These are phyloP conservation scores for Cottus gobio DNA, from an alignment of 2,113 vertebrate species.

Conservation along the genomic window DNA sequence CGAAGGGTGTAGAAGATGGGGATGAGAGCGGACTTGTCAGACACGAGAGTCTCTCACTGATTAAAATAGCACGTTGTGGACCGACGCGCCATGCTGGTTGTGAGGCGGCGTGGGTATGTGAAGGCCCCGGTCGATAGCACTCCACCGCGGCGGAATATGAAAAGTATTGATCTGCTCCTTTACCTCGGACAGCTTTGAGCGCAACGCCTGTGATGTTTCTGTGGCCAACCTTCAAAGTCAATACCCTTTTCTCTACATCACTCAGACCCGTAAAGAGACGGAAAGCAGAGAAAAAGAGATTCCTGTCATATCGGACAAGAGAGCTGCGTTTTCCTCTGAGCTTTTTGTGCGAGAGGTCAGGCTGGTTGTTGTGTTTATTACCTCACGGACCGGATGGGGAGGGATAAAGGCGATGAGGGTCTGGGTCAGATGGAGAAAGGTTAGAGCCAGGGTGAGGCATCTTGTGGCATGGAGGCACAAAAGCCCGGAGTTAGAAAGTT, in stretches of 20 bases:
- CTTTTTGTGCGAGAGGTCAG: constrained; percentile 62
- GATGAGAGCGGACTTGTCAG: constrained; percentile 39
- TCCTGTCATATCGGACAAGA: constrained; percentile 63
- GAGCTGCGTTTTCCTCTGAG: constrained; percentile 49
- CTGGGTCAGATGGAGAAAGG: constrained; percentile 57
- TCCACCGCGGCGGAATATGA: constrained; percentile 79
- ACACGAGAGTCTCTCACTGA: constrained; percentile 57
- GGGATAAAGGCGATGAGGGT: constrained; percentile 30
- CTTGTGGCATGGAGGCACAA: constrained; percentile 36
- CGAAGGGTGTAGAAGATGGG: constrained; percentile 10
- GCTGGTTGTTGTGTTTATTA: constrained; percentile 56
- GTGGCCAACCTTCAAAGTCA: constrained; percentile 77
- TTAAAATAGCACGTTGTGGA: constrained; percentile 78
- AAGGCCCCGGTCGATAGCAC: constrained; percentile 79
- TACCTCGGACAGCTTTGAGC: constrained; percentile 75
- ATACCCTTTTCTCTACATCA: constrained; percentile 73
- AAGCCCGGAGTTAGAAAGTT: constrained; percentile 21
- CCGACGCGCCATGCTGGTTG: constrained; percentile 46
- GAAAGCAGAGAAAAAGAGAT: constrained; percentile 64
- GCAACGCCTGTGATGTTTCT: constrained; percentile 78
- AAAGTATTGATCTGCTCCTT: constrained; percentile 82
- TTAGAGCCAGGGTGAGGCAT: constrained; percentile 47
- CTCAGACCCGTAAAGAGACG: constrained; percentile 62
- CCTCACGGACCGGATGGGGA: constrained; percentile 41
- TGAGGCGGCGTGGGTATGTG: constrained; percentile 53